These are phyloP conservation scores for Campoplex nolae DNA, from an alignment of 2,888 invertebrate species.

Conservation along the genomic window DNA sequence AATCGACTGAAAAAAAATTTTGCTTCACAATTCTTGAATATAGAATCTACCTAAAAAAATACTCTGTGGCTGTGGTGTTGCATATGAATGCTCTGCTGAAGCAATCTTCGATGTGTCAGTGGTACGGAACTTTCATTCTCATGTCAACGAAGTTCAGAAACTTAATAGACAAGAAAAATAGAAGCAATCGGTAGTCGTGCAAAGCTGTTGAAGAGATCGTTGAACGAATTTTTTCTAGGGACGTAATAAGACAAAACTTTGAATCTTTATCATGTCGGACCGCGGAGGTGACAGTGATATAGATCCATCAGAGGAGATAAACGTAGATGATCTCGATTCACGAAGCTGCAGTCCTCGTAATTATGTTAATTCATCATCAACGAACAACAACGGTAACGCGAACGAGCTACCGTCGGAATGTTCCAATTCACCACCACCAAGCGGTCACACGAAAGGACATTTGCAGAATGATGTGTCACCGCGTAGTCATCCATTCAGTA, in stretches of 20 bases:
- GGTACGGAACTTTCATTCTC: neutral
- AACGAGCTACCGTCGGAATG: constrained; percentile 78
- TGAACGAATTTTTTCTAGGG: neutral
- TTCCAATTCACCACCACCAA: constrained; percentile 77
- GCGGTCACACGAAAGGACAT: constrained; percentile 76
- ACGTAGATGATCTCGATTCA: constrained; percentile 82
- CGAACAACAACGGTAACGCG: constrained; percentile 60
- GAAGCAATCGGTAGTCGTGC: constrained; percentile 23
- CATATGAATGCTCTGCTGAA: neutral
- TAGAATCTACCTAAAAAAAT: neutral
- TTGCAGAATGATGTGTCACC: constrained; percentile 78
- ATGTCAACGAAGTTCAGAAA: constrained; percentile 5
- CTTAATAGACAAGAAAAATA: neutral
- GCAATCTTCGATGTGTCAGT: constrained; percentile 30
- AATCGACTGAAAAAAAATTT: constrained; percentile 40
- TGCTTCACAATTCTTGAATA: neutral
- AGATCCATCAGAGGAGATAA: constrained; percentile 83
- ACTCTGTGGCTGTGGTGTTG: neutral
- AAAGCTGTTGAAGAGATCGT: neutral
- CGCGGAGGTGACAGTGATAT: constrained; percentile 81
- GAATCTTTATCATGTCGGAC: constrained; percentile 77
- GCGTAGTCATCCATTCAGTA: constrained; percentile 83
- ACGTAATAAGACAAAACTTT: constrained; percentile 9
- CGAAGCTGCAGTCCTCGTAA: constrained; percentile 80
- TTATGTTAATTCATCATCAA: constrained; percentile 69